Conservation (phyloP, 2,113 vertebrate species). For the Amphiprion ocellaris region DNA sequence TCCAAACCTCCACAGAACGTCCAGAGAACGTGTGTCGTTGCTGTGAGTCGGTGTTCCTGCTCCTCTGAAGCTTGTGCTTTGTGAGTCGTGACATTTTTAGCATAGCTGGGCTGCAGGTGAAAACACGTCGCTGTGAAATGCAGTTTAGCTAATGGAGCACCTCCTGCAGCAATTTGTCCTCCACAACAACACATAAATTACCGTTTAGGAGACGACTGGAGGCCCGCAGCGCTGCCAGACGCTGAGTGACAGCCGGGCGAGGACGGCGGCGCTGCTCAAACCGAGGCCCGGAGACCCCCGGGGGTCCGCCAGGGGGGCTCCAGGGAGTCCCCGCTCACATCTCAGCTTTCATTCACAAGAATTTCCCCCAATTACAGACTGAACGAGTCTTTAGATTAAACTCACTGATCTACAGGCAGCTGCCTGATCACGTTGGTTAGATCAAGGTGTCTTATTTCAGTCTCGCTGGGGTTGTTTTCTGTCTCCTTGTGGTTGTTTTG, state of each 20-base stretch:
- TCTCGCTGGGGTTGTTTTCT: too few species aligned
- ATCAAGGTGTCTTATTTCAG: too few species aligned
- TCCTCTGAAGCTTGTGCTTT: slow-evolving; percentile 32
- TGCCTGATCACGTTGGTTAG: slow-evolving; percentile 25
- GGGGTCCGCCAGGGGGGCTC: slow-evolving; percentile 3
- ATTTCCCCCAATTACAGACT: slow-evolving; percentile 47
- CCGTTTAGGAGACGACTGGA: slow-evolving; percentile 61
- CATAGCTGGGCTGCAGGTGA: slow-evolving; percentile 82
- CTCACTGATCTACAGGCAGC: slow-evolving; percentile 9
- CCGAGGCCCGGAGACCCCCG: not conserved
- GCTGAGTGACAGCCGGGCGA: slow-evolving; percentile 46
- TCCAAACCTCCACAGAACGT: too few species aligned
- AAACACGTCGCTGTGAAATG: slow-evolving; percentile 75
- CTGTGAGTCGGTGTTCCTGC: not conserved
- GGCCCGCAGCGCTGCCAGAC: not conserved
- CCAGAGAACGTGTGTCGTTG: too few species aligned
- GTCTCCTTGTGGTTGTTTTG: too few species aligned
- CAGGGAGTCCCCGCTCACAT: slow-evolving; percentile 43
- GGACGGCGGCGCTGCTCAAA: not conserved
- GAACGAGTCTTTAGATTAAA: slow-evolving; percentile 32
- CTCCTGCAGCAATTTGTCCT: slow-evolving; percentile 82
- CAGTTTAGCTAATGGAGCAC: slow-evolving; percentile 73
- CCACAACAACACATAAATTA: slow-evolving; percentile 75
- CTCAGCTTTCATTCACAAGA: slow-evolving; percentile 56
- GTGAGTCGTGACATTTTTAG: slow-evolving; percentile 78